Evolutionary conservation across 2,113 vertebrate genomes (phyloP).

Genomic region (Mus pahari): DNA sequence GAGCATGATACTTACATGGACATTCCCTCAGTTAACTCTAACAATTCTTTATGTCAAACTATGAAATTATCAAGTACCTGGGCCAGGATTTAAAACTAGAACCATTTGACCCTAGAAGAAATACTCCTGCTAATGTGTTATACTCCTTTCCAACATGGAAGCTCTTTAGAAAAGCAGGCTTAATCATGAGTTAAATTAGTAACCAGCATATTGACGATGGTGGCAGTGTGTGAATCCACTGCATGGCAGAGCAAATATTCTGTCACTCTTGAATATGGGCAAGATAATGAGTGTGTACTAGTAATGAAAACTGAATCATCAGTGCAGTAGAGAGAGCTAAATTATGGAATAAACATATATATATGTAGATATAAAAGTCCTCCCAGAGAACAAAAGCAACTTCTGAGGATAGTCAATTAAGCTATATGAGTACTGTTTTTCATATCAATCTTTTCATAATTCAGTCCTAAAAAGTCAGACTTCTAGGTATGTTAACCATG

Average conservation of each 20-base stretch:
- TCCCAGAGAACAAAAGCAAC: background rate
- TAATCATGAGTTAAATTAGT: slow-evolving; percentile 8
- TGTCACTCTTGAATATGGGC: background rate
- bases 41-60: background rate
- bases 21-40: background rate
- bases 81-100: slow-evolving; percentile 39
- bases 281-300: background rate
- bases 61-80: background rate
- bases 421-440: background rate
- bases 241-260: background rate
- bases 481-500: background rate
- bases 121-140: background rate
- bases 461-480: background rate
- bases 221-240: no score
- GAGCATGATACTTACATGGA: background rate
- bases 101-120: slow-evolving; percentile 31
- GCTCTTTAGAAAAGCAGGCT: background rate
- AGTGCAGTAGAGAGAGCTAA: background rate
- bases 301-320: background rate
- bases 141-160: background rate
- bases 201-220: background rate
- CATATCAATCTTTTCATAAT: background rate
- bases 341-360: background rate
- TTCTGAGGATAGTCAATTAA: background rate
- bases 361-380: background rate